Percentiles rank a stretch among this genome's conserved stretches.
phyloP scores from a whole-genome alignment of 1,140 invertebrate genomes.

The Globodera rostochiensis region DNA sequence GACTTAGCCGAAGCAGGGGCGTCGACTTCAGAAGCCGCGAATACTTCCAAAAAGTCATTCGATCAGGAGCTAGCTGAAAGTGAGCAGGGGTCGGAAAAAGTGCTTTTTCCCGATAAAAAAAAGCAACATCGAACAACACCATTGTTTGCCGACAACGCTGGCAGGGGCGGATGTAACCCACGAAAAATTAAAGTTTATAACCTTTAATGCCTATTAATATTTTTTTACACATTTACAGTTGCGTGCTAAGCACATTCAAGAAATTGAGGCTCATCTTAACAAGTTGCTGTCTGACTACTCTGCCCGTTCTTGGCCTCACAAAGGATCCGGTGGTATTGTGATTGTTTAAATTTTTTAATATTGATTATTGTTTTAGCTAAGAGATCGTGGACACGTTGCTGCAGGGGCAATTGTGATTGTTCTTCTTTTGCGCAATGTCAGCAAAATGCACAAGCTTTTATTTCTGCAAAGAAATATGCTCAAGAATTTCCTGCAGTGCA shows the following conservation, averaged over 20 bases:
- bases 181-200: no score
- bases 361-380: background rate
- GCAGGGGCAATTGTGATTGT: background rate
- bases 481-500: background rate
- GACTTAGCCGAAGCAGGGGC: no score
- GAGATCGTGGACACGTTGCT: background rate
- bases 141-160: no score
- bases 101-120: no score
- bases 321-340: background rate
- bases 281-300: background rate
- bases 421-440: background rate
- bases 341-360: background rate
- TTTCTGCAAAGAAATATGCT: background rate
- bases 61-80: no score
- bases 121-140: no score
- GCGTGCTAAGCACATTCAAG: background rate
- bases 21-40: no score
- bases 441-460: background rate
- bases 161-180: no score
- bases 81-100: no score
- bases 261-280: background rate
- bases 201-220: no score
- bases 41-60: no score
- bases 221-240: background rate
- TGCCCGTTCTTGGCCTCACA: background rate